Evolutionary conservation across 2,113 vertebrate species (phyloP), one percentile per base, ranked within the genome.

Genomic region (Lepus europaeus): DNA sequence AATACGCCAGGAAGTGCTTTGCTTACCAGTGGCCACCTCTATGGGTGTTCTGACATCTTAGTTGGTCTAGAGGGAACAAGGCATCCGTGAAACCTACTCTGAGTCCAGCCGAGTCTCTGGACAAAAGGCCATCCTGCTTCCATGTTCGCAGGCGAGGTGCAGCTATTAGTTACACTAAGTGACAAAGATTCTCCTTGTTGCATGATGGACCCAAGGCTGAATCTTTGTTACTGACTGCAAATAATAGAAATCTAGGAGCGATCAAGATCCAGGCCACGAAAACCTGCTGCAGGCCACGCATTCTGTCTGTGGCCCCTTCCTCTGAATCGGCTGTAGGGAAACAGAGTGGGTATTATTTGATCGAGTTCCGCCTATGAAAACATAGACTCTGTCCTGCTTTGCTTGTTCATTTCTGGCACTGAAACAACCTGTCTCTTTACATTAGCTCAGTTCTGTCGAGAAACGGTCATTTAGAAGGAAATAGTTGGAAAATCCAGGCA

Each of bases 141-240:
- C 5, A 2, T 31, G 49, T 90, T 93, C 61, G n/a, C 69, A 8
- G 3, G 3, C 0, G 90, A 79, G 27, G 88, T 17, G 5, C 33
- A 74, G 77, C 96, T 97, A 94, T 97, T 98, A 98, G 82, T 97
- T 96, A 96, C 98, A 94, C 87, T 95, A 97, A 98, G 98, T 98
- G 98, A 98, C 98, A 99, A 97, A 97, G 98, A 98, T 97, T 97
- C 97, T 98, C 98, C 98, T 97, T 95, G 89, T 96, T 96, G 69
- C 72, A 73, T 80, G 96, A 70, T 69, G 45, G 94, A 96, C 91
- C 98, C 97, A 98, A 98, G 98, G 98, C 98, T 98, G 98, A 99
- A 99, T 98, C 98, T 97, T 98, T 98, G 98, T 98, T 98, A 98
- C 98, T 98, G 98, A 98, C 63, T 90, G 97, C 97, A 97, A 95